Conservation (phyloP, 2,113 vertebrate species). For the Gymnocephalus cernua region DNA sequence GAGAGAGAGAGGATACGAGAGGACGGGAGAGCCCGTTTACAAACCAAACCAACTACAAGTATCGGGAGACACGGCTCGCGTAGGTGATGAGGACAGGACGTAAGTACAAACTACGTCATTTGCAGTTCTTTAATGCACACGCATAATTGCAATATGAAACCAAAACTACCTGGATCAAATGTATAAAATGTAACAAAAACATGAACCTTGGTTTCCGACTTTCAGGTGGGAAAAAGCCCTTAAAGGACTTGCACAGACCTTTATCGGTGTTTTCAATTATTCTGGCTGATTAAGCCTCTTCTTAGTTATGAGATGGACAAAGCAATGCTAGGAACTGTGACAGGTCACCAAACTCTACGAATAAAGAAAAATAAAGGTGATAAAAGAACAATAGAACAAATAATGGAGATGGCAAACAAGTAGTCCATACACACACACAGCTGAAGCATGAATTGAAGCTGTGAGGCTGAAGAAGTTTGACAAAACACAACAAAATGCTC, state of each 20-base stretch:
- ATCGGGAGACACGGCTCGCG: too few species aligned
- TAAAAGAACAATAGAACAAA: not conserved
- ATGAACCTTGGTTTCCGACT: not conserved
- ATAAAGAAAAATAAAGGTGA: not conserved
- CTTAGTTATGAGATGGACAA: too few species aligned
- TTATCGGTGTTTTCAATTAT: not conserved
- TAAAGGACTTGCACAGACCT: not conserved
- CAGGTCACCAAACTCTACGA: not conserved
- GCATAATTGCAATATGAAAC: too few species aligned
- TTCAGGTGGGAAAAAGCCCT: not conserved
- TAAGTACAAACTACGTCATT: too few species aligned
- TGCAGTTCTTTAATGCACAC: too few species aligned
- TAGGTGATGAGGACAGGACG: too few species aligned
- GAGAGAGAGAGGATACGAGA: too few species aligned
- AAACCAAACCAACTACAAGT: too few species aligned
- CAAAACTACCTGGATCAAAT: not conserved
- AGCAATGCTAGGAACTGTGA: not conserved
- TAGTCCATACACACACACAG: not conserved
- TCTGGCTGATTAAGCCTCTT: not conserved
- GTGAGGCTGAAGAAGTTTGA: conserved; percentile 44
- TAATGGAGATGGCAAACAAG: not conserved
- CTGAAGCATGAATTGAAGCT: not conserved
- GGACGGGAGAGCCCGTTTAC: too few species aligned
- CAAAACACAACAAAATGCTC: conserved; percentile 55
- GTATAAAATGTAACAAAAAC: not conserved